Conservation (phyloP, 2,888 invertebrate species). For the Lucinisca nassula region DNA sequence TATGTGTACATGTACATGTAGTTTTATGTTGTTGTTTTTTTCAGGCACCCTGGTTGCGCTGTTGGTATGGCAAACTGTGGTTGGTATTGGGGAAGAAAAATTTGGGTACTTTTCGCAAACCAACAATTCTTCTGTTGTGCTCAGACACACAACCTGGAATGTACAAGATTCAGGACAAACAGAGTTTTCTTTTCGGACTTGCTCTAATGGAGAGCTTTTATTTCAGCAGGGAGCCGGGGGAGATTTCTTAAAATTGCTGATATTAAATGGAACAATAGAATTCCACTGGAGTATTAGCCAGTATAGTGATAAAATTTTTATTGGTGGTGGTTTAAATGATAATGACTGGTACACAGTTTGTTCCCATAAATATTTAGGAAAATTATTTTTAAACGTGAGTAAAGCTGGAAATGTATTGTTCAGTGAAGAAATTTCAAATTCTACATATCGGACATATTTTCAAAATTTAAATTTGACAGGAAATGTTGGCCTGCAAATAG, state of each 20-base stretch:
- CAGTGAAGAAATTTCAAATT: conserved; percentile 70
- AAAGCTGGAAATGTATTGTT: conserved; percentile 43
- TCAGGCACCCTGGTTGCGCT: conserved; percentile 55
- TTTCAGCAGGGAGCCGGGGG: conserved; percentile 68
- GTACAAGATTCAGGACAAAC: conserved; percentile 54
- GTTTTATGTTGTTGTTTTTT: conserved; percentile 39
- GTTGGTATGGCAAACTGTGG: conserved; percentile 52
- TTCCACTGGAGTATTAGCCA: conserved; percentile 65
- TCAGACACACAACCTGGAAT: conserved; percentile 56
- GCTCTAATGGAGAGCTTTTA: conserved; percentile 71
- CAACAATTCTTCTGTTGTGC: conserved; percentile 63
- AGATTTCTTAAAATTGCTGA: conserved; percentile 64
- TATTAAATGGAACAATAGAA: conserved; percentile 68
- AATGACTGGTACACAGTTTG: conserved; percentile 71
- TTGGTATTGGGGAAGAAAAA: conserved; percentile 41
- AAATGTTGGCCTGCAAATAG: conserved; percentile 65
- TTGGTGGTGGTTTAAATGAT: conserved; percentile 64
- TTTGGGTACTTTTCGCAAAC: conserved; percentile 68
- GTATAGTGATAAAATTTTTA: conserved; percentile 27
- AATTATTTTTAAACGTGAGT: conserved; percentile 67
- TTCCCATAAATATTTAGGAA: conserved; percentile 62
- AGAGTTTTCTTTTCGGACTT: conserved; percentile 74
- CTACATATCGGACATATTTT: conserved; percentile 69
- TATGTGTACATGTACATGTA: too few species aligned
- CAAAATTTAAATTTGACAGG: conserved; percentile 62